Conservation (phyloP, 2,113 vertebrate species). For the Struthidea cinerea region DNA sequence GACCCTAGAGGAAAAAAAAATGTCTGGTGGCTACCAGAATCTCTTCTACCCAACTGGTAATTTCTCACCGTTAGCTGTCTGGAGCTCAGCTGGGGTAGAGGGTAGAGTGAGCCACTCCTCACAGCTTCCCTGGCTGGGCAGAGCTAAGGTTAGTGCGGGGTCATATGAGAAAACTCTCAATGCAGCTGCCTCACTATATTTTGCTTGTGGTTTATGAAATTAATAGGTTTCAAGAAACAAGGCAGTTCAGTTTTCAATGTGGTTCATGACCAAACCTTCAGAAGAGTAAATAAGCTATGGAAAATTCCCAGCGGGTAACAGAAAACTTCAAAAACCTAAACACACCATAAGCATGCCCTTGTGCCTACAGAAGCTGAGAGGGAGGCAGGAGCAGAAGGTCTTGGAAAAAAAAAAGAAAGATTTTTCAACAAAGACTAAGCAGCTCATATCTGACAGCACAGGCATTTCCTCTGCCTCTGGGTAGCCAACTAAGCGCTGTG, state of each 20-base stretch:
- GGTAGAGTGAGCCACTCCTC: background rate
- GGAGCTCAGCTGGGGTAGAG: background rate
- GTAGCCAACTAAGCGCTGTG: background rate
- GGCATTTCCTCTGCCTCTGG: background rate
- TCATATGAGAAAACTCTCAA: background rate
- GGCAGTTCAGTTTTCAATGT: constrained; percentile 35
- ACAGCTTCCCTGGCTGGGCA: background rate
- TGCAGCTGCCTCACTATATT: constrained; percentile 43
- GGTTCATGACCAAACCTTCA: constrained; percentile 32
- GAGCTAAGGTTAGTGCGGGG: background rate
- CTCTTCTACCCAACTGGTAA: background rate
- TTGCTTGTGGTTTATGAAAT: constrained; percentile 55
- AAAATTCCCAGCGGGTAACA: constrained; percentile 27
- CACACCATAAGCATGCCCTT: background rate
- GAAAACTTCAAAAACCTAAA: constrained; percentile 25
- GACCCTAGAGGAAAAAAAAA: background rate
- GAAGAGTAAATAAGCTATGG: constrained; percentile 4
- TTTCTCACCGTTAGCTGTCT: background rate
- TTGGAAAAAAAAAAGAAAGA: background rate
- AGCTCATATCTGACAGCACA: background rate
- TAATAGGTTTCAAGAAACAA: constrained; percentile 52
- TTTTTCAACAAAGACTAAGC: background rate
- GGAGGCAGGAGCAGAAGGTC: background rate
- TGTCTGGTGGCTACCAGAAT: background rate
- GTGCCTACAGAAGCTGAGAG: background rate